A percentile compares a stretch with the other conserved stretches of the same genome.
phyloP scores from a whole-genome alignment of 1,140 invertebrate species.

The Lepeophtheirus salmonis region DNA sequence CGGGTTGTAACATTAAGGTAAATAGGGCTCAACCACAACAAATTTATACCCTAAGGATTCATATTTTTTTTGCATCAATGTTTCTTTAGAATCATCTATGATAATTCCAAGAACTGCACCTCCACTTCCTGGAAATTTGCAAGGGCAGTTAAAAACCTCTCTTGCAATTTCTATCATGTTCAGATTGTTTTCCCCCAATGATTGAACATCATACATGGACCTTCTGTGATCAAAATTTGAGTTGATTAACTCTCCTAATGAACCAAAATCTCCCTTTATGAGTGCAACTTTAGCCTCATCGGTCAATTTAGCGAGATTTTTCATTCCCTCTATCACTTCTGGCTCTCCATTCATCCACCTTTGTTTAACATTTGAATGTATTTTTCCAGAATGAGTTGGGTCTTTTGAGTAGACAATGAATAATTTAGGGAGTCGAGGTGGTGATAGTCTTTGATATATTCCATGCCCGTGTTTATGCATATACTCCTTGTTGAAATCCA shows the following conservation, averaged over 20 bases:
- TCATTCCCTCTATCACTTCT: conserved; percentile 24
- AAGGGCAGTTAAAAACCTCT: conserved; percentile 22
- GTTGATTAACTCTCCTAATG: conserved; percentile 23
- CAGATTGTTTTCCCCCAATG: conserved; percentile 23
- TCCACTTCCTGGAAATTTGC: conserved; percentile 26
- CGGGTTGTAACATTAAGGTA: too few relatives aligned
- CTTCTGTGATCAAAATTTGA: conserved; percentile 24
- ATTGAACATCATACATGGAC: conserved; percentile 23
- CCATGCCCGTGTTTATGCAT: conserved; percentile 24
- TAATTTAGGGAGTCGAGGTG: conserved; percentile 22
- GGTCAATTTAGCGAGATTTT: conserved; percentile 24
- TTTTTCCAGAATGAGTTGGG: conserved; percentile 26
- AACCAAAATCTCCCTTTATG: conserved; percentile 21
- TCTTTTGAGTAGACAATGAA: conserved; percentile 25
- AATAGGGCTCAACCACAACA: too few relatives aligned
- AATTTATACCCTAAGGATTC: too few relatives aligned
- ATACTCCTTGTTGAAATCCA: conserved; percentile 24
- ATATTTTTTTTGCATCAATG: too few relatives aligned
- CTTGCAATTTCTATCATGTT: conserved; percentile 25
- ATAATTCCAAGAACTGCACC: conserved; percentile 25
- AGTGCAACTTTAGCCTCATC: conserved; percentile 23
- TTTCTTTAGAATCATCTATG: conserved; percentile 17
- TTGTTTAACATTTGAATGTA: conserved; percentile 24
- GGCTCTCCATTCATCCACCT: conserved; percentile 24
- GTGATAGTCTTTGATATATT: conserved; percentile 21